phyloP scores from a whole-genome alignment of 1,140 invertebrate genomes.

The Eueides isabella region DNA sequence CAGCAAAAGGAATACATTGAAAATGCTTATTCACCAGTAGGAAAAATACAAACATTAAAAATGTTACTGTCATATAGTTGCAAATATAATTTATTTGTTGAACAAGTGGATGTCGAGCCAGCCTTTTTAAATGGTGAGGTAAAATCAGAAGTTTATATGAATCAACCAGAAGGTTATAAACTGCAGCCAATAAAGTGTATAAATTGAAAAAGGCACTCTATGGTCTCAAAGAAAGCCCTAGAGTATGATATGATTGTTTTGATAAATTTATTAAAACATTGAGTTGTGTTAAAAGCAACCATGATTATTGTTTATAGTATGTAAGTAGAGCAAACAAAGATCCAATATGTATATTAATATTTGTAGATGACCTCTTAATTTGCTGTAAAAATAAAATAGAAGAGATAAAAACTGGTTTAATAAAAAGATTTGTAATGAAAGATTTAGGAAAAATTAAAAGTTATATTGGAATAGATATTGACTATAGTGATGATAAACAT shows the following conservation, averaged over 20 bases:
- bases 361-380: slow-evolving; percentile 44
- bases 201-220: slow-evolving; percentile 52
- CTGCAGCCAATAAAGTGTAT: slow-evolving; percentile 45
- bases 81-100: slow-evolving; percentile 16
- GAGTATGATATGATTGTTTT: slow-evolving; percentile 57
- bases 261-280: slow-evolving; percentile 44
- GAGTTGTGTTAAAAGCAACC: slow-evolving; percentile 43
- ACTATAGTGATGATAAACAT: too few species aligned
- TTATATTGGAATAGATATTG: too few species aligned
- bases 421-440: too few species aligned
- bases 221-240: too few species aligned
- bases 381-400: slow-evolving; percentile 49
- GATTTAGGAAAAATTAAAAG: too few species aligned
- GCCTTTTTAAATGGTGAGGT: slow-evolving; percentile 62
- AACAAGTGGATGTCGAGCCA: slow-evolving; percentile 58
- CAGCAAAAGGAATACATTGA: too few species aligned
- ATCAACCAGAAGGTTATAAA: slow-evolving; percentile 61
- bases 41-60: slow-evolving; percentile 49
- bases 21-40: slow-evolving; percentile 54
- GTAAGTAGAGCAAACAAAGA: slow-evolving; percentile 43
- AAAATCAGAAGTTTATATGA: slow-evolving; percentile 69
- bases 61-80: slow-evolving; percentile 49
- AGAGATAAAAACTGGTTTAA: slow-evolving; percentile 49
- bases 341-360: too few species aligned
- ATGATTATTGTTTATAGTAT: slow-evolving; percentile 50